Evolutionary conservation across 2,888 invertebrate genomes (phyloP).

Genomic region (Sabellastarte sp.): DNA sequence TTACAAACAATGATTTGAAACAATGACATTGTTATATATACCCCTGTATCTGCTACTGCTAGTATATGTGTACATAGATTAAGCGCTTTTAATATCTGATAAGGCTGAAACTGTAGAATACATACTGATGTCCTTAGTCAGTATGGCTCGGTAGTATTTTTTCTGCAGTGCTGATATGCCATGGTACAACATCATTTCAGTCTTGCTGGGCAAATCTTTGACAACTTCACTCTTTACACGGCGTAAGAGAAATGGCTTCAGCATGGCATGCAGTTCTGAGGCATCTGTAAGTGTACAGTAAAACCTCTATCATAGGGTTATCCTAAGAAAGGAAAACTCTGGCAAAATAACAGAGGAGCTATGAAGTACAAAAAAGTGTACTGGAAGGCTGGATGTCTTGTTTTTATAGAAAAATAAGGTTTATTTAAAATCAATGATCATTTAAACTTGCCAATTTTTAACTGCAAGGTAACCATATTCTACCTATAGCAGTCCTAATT

Average conservation of each 20-base stretch:
- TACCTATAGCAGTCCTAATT: too few species aligned
- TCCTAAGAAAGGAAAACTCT: too few species aligned
- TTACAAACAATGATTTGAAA: not conserved
- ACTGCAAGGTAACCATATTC: too few species aligned
- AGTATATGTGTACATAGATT: not conserved
- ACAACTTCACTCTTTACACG: constrained; percentile 56
- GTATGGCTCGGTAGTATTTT: constrained; percentile 58
- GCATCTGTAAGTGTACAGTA: constrained; percentile 38
- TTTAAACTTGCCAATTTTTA: too few species aligned
- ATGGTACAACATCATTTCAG: constrained; percentile 58
- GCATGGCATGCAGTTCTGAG: constrained; percentile 44
- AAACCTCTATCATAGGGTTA: too few species aligned
- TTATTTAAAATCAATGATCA: too few species aligned
- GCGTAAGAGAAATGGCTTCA: constrained; percentile 56
- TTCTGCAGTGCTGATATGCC: constrained; percentile 58
- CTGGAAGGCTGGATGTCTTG: too few species aligned
- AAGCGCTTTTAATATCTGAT: not conserved
- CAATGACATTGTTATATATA: not conserved
- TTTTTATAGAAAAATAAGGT: too few species aligned
- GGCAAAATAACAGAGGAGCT: too few species aligned
- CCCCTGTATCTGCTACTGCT: not conserved
- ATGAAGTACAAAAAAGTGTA: too few species aligned
- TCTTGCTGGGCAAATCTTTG: constrained; percentile 52
- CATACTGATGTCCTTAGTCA: constrained; percentile 55
- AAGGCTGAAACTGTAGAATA: not conserved